These are phyloP conservation scores for Euleptes europaea DNA, from an alignment of 2,113 vertebrate genomes.

Conservation along the genomic window DNA sequence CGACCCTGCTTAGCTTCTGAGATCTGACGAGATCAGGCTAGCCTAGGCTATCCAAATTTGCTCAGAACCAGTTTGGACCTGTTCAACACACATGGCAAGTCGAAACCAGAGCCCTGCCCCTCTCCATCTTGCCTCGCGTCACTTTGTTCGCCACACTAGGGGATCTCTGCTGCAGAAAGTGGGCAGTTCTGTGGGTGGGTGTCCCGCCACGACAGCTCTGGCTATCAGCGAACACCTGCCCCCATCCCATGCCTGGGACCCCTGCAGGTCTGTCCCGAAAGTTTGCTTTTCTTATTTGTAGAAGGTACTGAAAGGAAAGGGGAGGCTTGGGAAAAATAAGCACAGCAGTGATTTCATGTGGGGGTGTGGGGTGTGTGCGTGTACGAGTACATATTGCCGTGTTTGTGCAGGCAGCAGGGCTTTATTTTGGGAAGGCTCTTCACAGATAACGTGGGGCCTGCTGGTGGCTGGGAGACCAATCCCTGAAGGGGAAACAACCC, in stretches of 20 bases:
- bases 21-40: no score
- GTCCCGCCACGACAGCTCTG: no score
- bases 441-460: slow-evolving; percentile 68
- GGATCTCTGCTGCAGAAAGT: neutral
- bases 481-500: slow-evolving; percentile 48
- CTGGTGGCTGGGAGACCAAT: slow-evolving; percentile 46
- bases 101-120: no score
- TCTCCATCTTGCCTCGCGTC: neutral
- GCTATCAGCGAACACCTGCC: neutral
- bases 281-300: neutral
- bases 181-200: neutral
- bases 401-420: neutral
- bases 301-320: neutral
- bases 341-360: neutral
- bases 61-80: neutral
- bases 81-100: no score
- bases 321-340: neutral
- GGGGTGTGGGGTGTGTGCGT: neutral
- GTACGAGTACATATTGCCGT: neutral
- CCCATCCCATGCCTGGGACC: neutral
- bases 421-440: slow-evolving; percentile 55
- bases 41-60: neutral
- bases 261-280: no score
- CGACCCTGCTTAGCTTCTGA: no score
- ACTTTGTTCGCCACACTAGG: neutral